Percentiles rank a stretch among this genome's conserved stretches.
These are phyloP conservation scores for Psammodynastes pulverulentus DNA, from an alignment of 2,113 vertebrate genomes.

Conservation along the genomic window DNA sequence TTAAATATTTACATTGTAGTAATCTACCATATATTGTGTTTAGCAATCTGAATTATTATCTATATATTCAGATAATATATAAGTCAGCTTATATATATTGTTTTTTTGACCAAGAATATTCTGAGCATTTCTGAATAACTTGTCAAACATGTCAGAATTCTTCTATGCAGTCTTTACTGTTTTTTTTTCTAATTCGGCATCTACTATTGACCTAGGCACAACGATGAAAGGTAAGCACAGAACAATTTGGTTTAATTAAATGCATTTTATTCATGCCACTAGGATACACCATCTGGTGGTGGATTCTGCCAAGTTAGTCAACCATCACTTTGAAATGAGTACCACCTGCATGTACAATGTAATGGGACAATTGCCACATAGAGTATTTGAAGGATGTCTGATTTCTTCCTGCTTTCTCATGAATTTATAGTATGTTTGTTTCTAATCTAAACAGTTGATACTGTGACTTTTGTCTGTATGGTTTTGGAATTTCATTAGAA, in stretches of 20 bases:
- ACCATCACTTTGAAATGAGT: slow-evolving; percentile 32
- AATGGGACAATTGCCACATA: slow-evolving; percentile 16
- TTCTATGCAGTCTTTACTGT: neutral
- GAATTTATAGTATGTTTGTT: neutral
- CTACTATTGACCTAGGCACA: slow-evolving; percentile 6
- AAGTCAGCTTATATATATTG: neutral
- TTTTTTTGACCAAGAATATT: neutral
- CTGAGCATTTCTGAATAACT: neutral
- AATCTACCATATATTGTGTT: neutral
- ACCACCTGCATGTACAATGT: slow-evolving; percentile 22
- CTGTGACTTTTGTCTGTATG: neutral
- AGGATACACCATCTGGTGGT: slow-evolving; percentile 27
- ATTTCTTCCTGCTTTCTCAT: neutral
- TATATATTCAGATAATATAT: too few relatives aligned
- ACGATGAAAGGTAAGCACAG: slow-evolving; percentile 24
- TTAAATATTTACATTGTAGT: neutral
- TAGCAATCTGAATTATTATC: neutral
- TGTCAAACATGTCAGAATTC: neutral
- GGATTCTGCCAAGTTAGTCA: slow-evolving; percentile 32
- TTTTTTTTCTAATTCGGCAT: slow-evolving; percentile 15
- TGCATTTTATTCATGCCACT: slow-evolving; percentile 28
- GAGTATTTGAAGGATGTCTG: neutral
- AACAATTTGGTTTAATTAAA: slow-evolving; percentile 33
- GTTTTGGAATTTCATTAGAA: neutral
- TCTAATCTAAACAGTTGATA: neutral